Evolutionary conservation across 2,888 invertebrate genomes (phyloP), one percentile per base, ranked within the genome.

Genomic region (Globia sparganii): DNA sequence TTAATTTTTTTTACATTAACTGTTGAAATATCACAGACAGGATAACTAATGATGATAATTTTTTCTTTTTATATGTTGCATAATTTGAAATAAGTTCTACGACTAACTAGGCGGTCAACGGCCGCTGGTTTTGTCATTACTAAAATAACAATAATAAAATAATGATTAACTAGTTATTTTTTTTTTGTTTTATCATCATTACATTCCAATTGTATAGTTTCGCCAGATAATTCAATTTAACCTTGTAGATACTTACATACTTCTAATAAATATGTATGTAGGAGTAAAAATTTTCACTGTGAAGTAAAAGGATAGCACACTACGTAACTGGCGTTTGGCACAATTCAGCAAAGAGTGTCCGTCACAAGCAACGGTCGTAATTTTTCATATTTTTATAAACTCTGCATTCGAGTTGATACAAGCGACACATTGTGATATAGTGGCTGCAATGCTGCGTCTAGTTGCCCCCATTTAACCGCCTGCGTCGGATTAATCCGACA

Each of bases 271-370:
- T 21, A 58, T 15, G 5, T 8, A 1, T 28, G 2, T 18, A 18
- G 8, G 13, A 34, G 8, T 25, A 6, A 37, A 62, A 0, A 34
- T 62, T 34, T 25, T 34, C 15, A 62, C 25, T 62, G 28, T 43
- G 28, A 28, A 34, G 13, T 34, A 25, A 13, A 61, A 43, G 6
- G 11, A 56, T 56, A 11, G 6, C 34, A 68, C 6, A 21, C n/a
- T 49, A 49, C 6, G 0, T 1, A 4, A 21, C 18, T 28, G 28
- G 28, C n/a, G 21, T n/a, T 2, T 28, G 46, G n/a, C 13, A 18
- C 28, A 75, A 65, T 49, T 81, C 81, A 81, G 13, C 49, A 18
- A 40, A 58, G 25, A 75, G 82, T 75, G 40, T 40, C 64, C 49
- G 56, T 65, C 81, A 78, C 49, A 40, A 62, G 40, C 58, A 34